These are phyloP conservation scores for Smittia aterrima DNA, from an alignment of 2,888 invertebrate genomes.

Conservation along the genomic window DNA sequence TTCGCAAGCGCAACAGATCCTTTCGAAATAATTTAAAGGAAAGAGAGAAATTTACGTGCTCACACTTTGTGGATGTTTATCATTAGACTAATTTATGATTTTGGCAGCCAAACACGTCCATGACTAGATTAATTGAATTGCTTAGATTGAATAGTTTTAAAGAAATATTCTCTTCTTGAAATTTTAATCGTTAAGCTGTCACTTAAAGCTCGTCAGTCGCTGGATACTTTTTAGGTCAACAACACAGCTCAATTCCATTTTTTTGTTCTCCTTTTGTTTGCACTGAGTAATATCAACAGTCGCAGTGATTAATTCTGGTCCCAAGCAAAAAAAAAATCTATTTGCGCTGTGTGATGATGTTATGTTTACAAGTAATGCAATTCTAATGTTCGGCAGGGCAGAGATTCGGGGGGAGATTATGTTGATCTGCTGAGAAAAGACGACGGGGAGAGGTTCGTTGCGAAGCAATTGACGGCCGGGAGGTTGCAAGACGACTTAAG, in stretches of 20 bases:
- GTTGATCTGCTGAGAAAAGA: not conserved
- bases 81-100: not conserved
- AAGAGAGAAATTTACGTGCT: not conserved
- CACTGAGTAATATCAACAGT: not conserved
- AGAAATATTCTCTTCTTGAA: not conserved
- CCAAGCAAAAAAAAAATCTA: not conserved
- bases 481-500: too few species aligned
- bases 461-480: too few species aligned
- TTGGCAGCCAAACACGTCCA: slow-evolving; percentile 15
- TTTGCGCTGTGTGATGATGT: slow-evolving; percentile 14
- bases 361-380: slow-evolving; percentile 20
- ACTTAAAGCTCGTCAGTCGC: not conserved
- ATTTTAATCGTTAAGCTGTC: not conserved
- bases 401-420: not conserved
- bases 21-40: slow-evolving; percentile 30
- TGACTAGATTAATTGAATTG: slow-evolving; percentile 1
- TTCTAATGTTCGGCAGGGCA: not conserved
- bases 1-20: slow-evolving; percentile 28
- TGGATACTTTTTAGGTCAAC: not conserved
- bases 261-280: not conserved
- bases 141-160: not conserved
- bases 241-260: not conserved
- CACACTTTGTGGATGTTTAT: slow-evolving; percentile 1
- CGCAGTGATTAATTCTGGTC: slow-evolving; percentile 8
- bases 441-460: not conserved